These are phyloP conservation scores for Matsumurasca onukii DNA, from an alignment of 1,140 invertebrate species.

Conservation along the genomic window DNA sequence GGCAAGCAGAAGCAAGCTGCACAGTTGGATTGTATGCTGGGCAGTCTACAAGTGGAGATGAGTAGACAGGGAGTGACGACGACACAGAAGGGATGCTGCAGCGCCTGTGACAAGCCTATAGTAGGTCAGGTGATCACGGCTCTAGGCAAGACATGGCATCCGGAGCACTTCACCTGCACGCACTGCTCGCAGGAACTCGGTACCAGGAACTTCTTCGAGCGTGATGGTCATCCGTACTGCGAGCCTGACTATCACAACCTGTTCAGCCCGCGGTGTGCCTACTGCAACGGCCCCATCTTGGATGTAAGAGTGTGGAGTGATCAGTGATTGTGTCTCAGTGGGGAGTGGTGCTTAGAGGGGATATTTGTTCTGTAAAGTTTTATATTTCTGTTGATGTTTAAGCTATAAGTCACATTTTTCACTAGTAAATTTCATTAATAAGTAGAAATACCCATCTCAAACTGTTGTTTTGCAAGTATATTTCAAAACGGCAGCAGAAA, in stretches of 20 bases:
- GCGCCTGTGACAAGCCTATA: conserved; percentile 96
- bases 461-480: too few relatives aligned
- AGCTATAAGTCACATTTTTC: too few relatives aligned
- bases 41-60: conserved; percentile 91
- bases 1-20: conserved; percentile 52
- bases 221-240: conserved; percentile 95
- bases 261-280: conserved; percentile 96
- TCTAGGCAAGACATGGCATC: conserved; percentile 98
- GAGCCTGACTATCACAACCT: conserved; percentile 98
- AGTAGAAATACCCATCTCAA: too few relatives aligned
- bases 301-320: conserved; percentile 68
- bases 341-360: neutral
- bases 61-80: conserved; percentile 96
- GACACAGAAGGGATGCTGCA: conserved; percentile 97
- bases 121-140: conserved; percentile 97
- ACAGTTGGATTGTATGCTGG: conserved; percentile 91
- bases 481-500: too few relatives aligned
- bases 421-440: too few relatives aligned
- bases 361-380: too few relatives aligned
- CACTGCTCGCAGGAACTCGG: conserved; percentile 96
- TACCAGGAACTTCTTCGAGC: conserved; percentile 97
- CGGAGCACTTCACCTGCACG: conserved; percentile 97
- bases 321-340: conserved; percentile 31
- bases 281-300: conserved; percentile 97
- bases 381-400: too few relatives aligned